phyloP scores from a whole-genome alignment of 2,113 vertebrate species.

The Calypte anna region DNA sequence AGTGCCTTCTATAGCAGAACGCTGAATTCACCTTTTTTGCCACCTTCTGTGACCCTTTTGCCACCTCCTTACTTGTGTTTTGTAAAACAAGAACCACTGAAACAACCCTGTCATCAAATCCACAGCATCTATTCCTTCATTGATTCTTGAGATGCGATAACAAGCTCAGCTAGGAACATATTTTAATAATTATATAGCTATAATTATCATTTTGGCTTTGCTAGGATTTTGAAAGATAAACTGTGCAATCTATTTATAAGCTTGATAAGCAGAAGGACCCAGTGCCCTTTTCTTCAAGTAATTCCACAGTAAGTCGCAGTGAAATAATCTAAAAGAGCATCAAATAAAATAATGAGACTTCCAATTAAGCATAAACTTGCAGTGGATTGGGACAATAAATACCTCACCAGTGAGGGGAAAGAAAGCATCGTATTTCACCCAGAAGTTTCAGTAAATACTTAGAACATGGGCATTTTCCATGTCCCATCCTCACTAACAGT shows the following conservation, averaged over 20 bases:
- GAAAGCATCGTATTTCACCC: constrained; percentile 7
- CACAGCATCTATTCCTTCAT: not conserved
- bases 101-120: constrained; percentile 24
- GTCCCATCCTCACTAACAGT: not conserved
- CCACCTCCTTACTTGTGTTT: not conserved
- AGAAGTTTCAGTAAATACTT: constrained; percentile 28
- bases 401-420: not conserved
- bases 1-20: not conserved
- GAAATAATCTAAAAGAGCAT: constrained; percentile 34
- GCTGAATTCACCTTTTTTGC: constrained; percentile 34
- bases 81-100: constrained; percentile 34
- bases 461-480: not conserved
- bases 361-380: not conserved
- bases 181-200: constrained; percentile 49
- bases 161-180: constrained; percentile 30
- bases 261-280: constrained; percentile 16
- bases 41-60: constrained; percentile 31
- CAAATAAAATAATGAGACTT: not conserved
- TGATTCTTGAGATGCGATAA: constrained; percentile 28
- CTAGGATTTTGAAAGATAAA: constrained; percentile 42
- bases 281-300: not conserved
- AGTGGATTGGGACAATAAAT: not conserved
- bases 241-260: constrained; percentile 53
- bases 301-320: not conserved
- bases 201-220: constrained; percentile 50